Base-by-base conservation (phyloP, 2,888 invertebrate species). In the Rambutsinella grinnellia region DNA sequence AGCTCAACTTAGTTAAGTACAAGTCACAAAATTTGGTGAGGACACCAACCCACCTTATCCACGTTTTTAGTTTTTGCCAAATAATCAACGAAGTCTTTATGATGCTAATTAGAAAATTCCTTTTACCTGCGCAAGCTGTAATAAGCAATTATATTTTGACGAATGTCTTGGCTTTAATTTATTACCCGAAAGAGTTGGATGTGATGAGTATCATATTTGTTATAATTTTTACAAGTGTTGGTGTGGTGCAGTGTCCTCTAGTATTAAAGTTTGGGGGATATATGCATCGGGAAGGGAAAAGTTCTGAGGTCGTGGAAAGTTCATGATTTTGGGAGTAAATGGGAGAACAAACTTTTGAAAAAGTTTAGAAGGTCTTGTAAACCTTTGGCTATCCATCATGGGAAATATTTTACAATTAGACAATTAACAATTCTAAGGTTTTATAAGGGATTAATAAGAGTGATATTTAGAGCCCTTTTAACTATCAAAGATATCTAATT, bases 281-380 rank as follows among this genome's bases (percentile, higher is more conserved):
- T 13, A 5, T 36, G 5, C 36, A 36, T 36, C 6, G 13, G 5
- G 36, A 5, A 36, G 36, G 36, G 13, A 36, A 36, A 13, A 36
- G 5, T 36, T 5, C 36, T 36, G 36, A 13, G 5, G 5, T 36
- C 36, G 36, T 36, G 36, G 36, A 36, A 36, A 36, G 13, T 13
- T 8, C 36, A 36, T 13, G 6, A 36, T 8, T 36, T 36, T 36
- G 36, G 36, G 36, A 13, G 13, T 13, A 5, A 13, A 8, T 13
- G 13, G 13, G 13, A 5, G 5, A 36, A 5, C 36, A 54, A 54
- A 23, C 17, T 54, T 8, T 10, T 54, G 8, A 54, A 21, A 54
- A 54, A 54, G 54, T 54, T 54, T 54, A 10, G 54, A 3, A 54
- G 23, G 15, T 54, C 54, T 13, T 54, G 54, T 21, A 24, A 10